Conservation (phyloP, 2,113 vertebrate genomes). For the Aptenodytes patagonicus region DNA sequence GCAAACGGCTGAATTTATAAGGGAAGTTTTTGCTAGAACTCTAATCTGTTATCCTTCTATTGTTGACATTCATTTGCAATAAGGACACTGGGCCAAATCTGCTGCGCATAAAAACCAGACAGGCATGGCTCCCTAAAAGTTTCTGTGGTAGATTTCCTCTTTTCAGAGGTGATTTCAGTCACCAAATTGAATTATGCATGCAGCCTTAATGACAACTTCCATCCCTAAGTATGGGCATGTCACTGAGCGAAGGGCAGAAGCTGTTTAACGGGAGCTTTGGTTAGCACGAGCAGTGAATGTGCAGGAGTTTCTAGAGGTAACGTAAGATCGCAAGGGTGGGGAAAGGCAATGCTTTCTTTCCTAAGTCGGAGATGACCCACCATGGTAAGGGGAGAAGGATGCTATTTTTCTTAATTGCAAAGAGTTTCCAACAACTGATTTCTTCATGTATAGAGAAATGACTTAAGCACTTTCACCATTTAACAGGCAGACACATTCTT, state of each 20-base stretch:
- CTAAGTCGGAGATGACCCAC: rapidly evolving
- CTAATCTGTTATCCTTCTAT: background rate
- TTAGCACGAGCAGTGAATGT: rapidly evolving
- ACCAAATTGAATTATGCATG: background rate
- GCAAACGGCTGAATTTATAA: conserved; percentile 27
- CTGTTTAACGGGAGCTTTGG: background rate
- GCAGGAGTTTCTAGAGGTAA: background rate
- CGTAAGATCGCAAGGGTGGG: background rate
- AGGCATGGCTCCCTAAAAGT: background rate
- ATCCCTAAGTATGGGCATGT: background rate
- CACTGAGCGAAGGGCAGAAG: background rate
- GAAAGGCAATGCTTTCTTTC: background rate
- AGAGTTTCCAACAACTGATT: background rate
- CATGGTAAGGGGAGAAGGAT: background rate
- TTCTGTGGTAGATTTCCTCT: background rate
- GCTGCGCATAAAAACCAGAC: background rate
- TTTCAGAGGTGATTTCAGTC: background rate
- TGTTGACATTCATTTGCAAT: background rate
- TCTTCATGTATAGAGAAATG: background rate
- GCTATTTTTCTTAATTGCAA: background rate
- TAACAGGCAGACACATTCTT: background rate
- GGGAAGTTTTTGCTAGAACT: conserved; percentile 24
- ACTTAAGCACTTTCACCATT: background rate
- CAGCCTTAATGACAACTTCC: background rate
- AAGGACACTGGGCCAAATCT: background rate